A percentile compares a stretch with the other conserved stretches of the same genome.
These are phyloP conservation scores for Asbolus verrucosus DNA, from an alignment of 1,140 invertebrate species.

Conservation along the genomic window DNA sequence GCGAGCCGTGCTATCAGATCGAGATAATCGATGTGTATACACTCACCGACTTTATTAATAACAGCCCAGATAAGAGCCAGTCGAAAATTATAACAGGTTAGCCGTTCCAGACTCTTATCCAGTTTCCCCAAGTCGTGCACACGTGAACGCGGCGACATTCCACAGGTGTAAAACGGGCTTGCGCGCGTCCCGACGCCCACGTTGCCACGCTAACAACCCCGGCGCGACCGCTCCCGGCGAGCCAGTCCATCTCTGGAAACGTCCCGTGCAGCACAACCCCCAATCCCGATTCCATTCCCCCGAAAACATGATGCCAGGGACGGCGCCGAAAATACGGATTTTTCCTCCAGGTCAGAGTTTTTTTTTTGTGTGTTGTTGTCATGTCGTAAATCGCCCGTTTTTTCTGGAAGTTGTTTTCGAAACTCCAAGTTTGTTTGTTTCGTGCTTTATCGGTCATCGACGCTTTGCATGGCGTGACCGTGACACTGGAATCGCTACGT, in stretches of 20 bases:
- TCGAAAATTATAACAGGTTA: neutral
- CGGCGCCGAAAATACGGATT: conserved; percentile 45
- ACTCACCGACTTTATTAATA: conserved; percentile 10
- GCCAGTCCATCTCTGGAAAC: conserved; percentile 42
- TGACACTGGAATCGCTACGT: conserved; percentile 40
- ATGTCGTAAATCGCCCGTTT: neutral
- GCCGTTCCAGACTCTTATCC: too few species aligned
- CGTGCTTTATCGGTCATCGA: conserved; percentile 39
- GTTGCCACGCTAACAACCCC: conserved; percentile 49
- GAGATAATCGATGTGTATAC: conserved; percentile 20
- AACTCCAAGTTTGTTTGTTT: conserved; percentile 41
- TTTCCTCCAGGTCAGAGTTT: conserved; percentile 46
- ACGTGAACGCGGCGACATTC: conserved; percentile 35
- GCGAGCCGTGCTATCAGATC: conserved; percentile 6
- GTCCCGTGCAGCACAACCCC: conserved; percentile 24
- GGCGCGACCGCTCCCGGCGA: conserved; percentile 32
- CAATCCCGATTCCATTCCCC: too few species aligned
- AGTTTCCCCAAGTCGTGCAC: neutral
- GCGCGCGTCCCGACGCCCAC: conserved; percentile 56
- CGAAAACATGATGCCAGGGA: neutral
- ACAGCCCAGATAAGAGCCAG: conserved; percentile 7
- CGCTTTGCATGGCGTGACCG: conserved; percentile 22
- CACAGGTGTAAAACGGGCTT: conserved; percentile 49
- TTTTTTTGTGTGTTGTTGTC: conserved; percentile 25
- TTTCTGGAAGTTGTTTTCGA: conserved; percentile 10